phyloP scores from a whole-genome alignment of 1,140 invertebrate species.

The Drosophila novamexicana region DNA sequence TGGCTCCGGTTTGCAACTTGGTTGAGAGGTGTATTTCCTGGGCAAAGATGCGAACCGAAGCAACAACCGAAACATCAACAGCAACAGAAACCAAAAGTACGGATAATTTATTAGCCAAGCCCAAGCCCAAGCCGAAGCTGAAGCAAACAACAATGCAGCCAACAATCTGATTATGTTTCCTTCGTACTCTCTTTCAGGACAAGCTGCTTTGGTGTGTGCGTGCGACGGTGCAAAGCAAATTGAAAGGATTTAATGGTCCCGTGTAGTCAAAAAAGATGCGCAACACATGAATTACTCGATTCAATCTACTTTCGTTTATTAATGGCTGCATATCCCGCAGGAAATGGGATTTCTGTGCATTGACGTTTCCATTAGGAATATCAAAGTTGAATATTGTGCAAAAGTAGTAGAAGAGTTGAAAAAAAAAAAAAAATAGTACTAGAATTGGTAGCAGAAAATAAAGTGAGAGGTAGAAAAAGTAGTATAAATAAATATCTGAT shows the following conservation, averaged over 20 bases:
- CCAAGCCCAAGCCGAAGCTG: background rate
- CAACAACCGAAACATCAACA: conserved; percentile 3
- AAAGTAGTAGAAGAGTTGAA: background rate
- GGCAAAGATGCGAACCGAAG: conserved; percentile 7
- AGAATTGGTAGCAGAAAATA: background rate
- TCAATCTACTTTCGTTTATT: background rate
- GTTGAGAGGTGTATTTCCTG: conserved; percentile 49
- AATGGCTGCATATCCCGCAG: conserved; percentile 7
- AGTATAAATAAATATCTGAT: background rate
- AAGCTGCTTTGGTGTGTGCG: background rate
- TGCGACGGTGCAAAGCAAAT: conserved; percentile 11
- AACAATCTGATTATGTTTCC: conserved; percentile 19
- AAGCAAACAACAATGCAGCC: conserved; percentile 29
- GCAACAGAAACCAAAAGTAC: conserved; percentile 26
- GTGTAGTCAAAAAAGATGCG: conserved; percentile 5
- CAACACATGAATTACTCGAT: conserved; percentile 4
- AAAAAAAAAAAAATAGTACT: background rate
- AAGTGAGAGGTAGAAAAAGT: background rate
- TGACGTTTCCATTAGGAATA: conserved; percentile 6
- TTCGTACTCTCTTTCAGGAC: conserved; percentile 1
- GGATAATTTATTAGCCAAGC: conserved; percentile 29
- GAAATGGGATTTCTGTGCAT: background rate
- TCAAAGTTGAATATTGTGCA: background rate
- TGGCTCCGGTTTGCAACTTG: conserved; percentile 24
- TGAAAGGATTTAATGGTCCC: conserved; percentile 14